Conservation (phyloP, 2,113 vertebrate genomes). For the Polypterus senegalus region DNA sequence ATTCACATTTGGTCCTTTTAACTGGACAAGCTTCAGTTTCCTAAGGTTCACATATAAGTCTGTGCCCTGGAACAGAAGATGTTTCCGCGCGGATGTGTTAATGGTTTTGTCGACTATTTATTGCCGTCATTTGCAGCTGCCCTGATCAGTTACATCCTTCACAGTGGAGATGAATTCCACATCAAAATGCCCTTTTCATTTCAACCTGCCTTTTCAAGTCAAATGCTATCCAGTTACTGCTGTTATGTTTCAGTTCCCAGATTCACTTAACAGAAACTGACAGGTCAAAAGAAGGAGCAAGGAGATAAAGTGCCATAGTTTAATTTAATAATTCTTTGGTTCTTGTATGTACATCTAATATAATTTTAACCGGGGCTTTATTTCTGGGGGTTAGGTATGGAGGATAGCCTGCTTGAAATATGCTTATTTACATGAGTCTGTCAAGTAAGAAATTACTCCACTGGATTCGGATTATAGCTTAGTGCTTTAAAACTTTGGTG, state of each 20-base stretch:
- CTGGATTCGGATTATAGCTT: too few relatives aligned
- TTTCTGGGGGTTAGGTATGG: too few relatives aligned
- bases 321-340: too few relatives aligned
- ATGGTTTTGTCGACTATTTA: constrained; percentile 37
- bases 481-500: too few relatives aligned
- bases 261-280: not conserved
- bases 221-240: constrained; percentile 3
- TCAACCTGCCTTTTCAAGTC: constrained; percentile 18
- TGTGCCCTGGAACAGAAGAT: not conserved
- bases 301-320: too few relatives aligned
- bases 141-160: constrained; percentile 33
- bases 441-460: too few relatives aligned
- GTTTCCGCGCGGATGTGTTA: constrained; percentile 47
- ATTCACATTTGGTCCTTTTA: constrained; percentile 24
- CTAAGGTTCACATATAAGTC: not conserved
- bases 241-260: not conserved
- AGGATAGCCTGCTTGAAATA: too few relatives aligned
- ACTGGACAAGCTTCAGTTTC: constrained; percentile 9
- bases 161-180: constrained; percentile 10
- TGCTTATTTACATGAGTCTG: too few relatives aligned
- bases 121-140: constrained; percentile 34
- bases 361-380: too few relatives aligned
- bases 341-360: too few relatives aligned
- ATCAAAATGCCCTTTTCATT: not conserved
- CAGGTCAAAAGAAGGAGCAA: too few relatives aligned